Percentiles rank a stretch among this genome's conserved stretches.
These are phyloP conservation scores for Polydrusus tereticollis DNA, from an alignment of 2,888 invertebrate genomes.

Conservation along the genomic window DNA sequence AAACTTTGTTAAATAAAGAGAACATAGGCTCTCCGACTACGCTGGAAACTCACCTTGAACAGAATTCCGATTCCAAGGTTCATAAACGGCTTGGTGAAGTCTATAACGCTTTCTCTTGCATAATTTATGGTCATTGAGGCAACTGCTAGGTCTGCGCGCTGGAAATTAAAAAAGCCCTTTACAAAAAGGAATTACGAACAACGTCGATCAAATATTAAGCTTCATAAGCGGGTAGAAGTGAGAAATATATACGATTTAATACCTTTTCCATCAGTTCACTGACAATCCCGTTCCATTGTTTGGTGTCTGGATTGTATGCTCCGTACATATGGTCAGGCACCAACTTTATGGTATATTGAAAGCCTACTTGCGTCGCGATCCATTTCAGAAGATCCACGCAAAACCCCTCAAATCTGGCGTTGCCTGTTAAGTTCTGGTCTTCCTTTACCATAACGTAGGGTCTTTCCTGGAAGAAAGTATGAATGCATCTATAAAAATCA, in stretches of 20 bases:
- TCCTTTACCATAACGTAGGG: constrained; percentile 93
- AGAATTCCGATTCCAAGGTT: constrained; percentile 96
- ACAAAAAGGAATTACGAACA: neutral
- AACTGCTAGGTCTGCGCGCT: constrained; percentile 96
- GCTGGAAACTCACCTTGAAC: constrained; percentile 80
- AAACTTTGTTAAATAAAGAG: too few relatives aligned
- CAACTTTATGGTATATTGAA: constrained; percentile 86
- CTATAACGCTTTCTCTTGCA: constrained; percentile 93
- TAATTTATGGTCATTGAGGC: constrained; percentile 99
- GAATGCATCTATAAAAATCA: neutral
- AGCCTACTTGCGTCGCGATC: constrained; percentile 87
- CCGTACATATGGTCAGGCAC: constrained; percentile 93
- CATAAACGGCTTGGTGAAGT: constrained; percentile 99
- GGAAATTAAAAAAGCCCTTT: constrained; percentile 53
- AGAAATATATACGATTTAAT: constrained; percentile 55
- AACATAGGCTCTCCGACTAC: neutral
- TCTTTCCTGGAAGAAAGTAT: constrained; percentile 75
- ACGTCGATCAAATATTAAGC: neutral
- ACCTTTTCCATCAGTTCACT: constrained; percentile 89
- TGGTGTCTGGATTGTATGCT: constrained; percentile 87
- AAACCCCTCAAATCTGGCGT: constrained; percentile 90
- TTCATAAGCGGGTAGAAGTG: neutral
- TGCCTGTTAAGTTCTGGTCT: constrained; percentile 87
- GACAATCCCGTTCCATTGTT: constrained; percentile 92
- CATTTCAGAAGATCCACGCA: constrained; percentile 90